These are phyloP conservation scores for Oncopeltus fasciatus DNA, from an alignment of 1,140 invertebrate genomes.

Conservation along the genomic window DNA sequence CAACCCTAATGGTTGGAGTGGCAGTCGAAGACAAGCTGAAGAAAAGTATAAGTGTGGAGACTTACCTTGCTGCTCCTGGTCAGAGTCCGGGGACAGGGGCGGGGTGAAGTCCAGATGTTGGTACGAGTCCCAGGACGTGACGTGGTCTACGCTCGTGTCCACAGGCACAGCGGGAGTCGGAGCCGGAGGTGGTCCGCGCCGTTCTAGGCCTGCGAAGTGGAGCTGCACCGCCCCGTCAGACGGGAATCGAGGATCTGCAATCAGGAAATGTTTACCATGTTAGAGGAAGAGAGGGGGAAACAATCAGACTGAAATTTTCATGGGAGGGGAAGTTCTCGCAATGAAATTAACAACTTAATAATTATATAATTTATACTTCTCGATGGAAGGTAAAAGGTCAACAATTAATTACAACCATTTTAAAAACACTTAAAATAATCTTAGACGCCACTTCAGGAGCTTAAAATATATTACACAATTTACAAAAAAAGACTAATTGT, in stretches of 20 bases:
- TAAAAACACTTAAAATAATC: too few relatives aligned
- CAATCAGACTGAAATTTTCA: neutral
- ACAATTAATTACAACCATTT: too few relatives aligned
- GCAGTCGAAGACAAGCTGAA: too few relatives aligned
- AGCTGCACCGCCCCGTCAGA: slow-evolving; percentile 68
- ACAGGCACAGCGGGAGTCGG: slow-evolving; percentile 55
- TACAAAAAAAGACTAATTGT: too few relatives aligned
- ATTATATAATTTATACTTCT: too few relatives aligned
- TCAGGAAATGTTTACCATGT: slow-evolving; percentile 1
- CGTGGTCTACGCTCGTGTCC: slow-evolving; percentile 46
- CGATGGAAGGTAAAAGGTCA: too few relatives aligned
- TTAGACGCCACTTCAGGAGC: too few relatives aligned
- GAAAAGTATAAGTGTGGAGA: too few relatives aligned
- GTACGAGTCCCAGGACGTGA: slow-evolving; percentile 69
- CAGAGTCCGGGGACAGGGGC: slow-evolving; percentile 21
- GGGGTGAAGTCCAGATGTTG: slow-evolving; percentile 45
- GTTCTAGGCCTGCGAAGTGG: slow-evolving; percentile 47
- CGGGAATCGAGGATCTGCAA: slow-evolving; percentile 48
- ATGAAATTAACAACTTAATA: too few relatives aligned
- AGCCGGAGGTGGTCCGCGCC: slow-evolving; percentile 43
- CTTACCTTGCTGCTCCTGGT: slow-evolving; percentile 13
- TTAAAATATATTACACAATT: too few relatives aligned
- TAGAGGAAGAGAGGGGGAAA: neutral
- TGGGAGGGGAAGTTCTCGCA: too few relatives aligned
- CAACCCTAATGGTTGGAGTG: too few relatives aligned